Base-by-base conservation (phyloP, 2,113 vertebrate species). In the Thryonomys swinderianus region DNA sequence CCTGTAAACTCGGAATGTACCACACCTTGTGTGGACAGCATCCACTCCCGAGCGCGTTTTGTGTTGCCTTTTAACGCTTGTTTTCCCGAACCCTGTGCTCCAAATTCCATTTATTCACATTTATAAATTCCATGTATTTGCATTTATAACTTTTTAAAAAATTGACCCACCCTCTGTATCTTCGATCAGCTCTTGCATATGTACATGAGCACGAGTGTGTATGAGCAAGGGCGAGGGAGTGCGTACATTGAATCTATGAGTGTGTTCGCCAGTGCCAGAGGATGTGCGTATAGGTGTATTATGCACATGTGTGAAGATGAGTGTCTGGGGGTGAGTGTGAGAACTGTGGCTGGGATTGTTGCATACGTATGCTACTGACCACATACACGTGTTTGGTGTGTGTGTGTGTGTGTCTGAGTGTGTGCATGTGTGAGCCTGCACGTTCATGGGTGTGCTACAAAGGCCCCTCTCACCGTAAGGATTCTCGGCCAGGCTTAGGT, bases 331-430 rank as follows among this genome's bases (percentile, higher is more conserved):
- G 30, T 20, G 30, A 32, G 37, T 4, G 30, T 20, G 30, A 32
- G 37, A 8, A 59, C 10, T 55, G 21, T 74, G 27, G 21, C 9
- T 37, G 32, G 66, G 14, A 40, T 27, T 30, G 79, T 23, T 32
- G 34, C 51, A n/a, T 5, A n/a, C 2, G 2, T 11, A n/a, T 30
- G 91, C 53, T n/a, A 55, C 14, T 84, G 45, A 53, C 2, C 32
- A 7, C 27, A 4, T 57, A 8, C 37, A 32, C 11, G 21, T 37
- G 5, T 7, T 4, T 4, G 7, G 10, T 0, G 48, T 4, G 2
- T 14, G 40, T 17, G 17, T 79, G 2, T 14, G 40, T 17, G 17
- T 79, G 53, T 13, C n/a, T 3, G 13, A 34, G 45, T 2, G 45
- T 30, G 4, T 5, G 18, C 21, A 5, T 11, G 27, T n/a, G 7